phyloP scores from a whole-genome alignment of 1,140 invertebrate species.

The Papilio polytes region DNA sequence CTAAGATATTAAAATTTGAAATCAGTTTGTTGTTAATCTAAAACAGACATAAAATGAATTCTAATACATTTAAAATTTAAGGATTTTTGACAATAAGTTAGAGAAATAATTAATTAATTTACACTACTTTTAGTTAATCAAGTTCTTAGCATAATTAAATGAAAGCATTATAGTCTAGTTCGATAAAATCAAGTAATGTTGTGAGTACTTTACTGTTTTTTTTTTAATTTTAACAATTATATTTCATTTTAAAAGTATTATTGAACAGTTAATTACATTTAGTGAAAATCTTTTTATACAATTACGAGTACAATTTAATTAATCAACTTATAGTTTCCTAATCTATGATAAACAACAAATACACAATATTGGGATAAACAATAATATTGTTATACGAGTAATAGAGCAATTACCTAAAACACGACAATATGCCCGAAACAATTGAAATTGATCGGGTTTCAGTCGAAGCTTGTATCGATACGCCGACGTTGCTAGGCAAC shows the following conservation, averaged over 20 bases:
- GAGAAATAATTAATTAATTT: too few species aligned
- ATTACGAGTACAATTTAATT: neutral
- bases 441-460: constrained; percentile 19
- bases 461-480: neutral
- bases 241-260: too few species aligned
- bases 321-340: neutral
- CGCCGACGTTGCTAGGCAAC: neutral
- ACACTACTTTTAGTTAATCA: neutral
- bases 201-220: neutral
- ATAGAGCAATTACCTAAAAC: neutral
- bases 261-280: too few species aligned
- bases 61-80: too few species aligned
- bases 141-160: neutral
- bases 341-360: neutral
- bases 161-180: neutral
- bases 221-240: neutral
- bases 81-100: too few species aligned
- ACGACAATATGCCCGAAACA: neutral
- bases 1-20: constrained; percentile 17
- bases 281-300: neutral
- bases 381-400: neutral
- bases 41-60: neutral
- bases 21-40: neutral
- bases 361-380: too few species aligned
- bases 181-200: neutral